Percentiles rank a stretch among this genome's conserved stretches.
phyloP scores from a whole-genome alignment of 2,797 vertebrate species.

The Ptychobarbus kaznakovi region DNA sequence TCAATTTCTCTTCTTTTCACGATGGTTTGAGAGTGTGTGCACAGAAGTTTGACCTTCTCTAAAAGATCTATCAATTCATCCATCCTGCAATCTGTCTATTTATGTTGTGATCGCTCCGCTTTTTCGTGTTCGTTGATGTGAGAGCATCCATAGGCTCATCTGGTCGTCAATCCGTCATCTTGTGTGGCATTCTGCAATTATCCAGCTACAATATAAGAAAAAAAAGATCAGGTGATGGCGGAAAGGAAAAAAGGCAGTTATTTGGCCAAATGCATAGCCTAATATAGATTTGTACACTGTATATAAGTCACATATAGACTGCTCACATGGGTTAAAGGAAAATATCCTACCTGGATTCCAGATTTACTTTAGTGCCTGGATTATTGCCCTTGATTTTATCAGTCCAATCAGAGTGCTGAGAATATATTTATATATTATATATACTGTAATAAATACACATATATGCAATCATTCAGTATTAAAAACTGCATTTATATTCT shows the following conservation, averaged over 20 bases:
- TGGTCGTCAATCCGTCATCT: constrained; percentile 75
- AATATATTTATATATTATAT: background rate
- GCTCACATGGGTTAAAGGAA: background rate
- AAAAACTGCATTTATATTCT: background rate
- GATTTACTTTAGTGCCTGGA: background rate
- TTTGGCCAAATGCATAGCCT: constrained; percentile 72
- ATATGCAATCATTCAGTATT: no score
- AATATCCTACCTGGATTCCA: constrained; percentile 3
- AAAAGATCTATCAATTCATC: constrained; percentile 87
- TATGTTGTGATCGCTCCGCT: constrained; percentile 82
- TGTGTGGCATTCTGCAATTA: constrained; percentile 80
- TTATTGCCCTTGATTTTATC: background rate
- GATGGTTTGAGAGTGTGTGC: constrained; percentile 79
- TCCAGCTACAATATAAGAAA: constrained; percentile 70
- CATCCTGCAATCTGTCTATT: constrained; percentile 85
- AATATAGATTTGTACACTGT: constrained; percentile 15
- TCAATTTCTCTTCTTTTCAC: constrained; percentile 87
- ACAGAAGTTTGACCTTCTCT: constrained; percentile 87
- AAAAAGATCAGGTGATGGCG: constrained; percentile 66
- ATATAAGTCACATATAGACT: constrained; percentile 18
- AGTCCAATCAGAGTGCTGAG: background rate
- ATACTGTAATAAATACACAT: background rate
- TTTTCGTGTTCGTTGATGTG: constrained; percentile 73
- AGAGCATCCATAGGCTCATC: constrained; percentile 80
- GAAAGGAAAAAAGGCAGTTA: constrained; percentile 75